Conservation (phyloP, 2,797 vertebrate genomes). For the Danio choprae region DNA sequence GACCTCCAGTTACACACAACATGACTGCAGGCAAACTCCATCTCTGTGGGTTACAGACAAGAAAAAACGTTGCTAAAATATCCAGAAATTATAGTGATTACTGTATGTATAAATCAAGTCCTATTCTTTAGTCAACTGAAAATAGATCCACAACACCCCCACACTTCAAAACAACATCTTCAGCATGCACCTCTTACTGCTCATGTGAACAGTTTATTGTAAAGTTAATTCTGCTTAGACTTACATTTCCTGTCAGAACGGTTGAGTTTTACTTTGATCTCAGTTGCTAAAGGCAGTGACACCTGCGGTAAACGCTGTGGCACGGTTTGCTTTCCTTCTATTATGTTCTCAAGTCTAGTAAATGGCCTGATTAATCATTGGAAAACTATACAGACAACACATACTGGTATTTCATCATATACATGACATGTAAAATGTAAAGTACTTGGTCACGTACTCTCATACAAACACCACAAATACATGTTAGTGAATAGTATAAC, state of each 20-base stretch:
- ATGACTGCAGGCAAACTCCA: constrained; percentile 82
- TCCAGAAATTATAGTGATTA: not conserved
- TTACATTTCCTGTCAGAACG: constrained; percentile 22
- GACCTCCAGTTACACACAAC: constrained; percentile 78
- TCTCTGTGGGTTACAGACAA: constrained; percentile 56
- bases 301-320: not conserved
- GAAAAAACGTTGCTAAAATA: not conserved
- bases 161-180: constrained; percentile 3
- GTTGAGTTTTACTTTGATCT: constrained; percentile 12
- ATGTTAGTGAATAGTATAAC: not conserved
- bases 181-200: not conserved
- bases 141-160: not conserved
- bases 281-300: not conserved
- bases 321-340: not conserved
- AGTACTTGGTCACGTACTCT: not conserved
- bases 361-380: not conserved
- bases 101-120: not conserved
- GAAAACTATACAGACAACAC: not conserved
- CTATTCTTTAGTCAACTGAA: not conserved
- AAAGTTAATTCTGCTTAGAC: too few species aligned
- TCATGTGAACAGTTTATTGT: too few species aligned
- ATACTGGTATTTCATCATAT: not conserved
- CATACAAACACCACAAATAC: not conserved
- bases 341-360: not conserved
- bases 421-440: not conserved